phyloP scores from a whole-genome alignment of 2,888 invertebrate species.

The Ochlodes sylvanus region DNA sequence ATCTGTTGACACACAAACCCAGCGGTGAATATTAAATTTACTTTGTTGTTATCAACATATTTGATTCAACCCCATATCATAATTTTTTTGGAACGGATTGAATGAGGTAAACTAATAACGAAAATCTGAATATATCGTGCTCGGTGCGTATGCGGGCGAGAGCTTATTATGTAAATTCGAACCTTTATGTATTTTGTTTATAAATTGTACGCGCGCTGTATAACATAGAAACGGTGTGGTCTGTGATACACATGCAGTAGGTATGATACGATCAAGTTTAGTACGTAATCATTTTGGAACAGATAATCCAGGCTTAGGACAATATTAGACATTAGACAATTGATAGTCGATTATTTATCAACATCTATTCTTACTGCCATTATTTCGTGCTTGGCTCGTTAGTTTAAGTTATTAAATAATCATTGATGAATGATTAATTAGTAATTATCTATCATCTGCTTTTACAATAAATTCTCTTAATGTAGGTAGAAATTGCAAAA shows the following conservation, averaged over 20 bases:
- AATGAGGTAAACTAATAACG: conserved; percentile 74
- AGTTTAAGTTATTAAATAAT: too few species aligned
- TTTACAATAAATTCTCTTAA: too few species aligned
- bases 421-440: too few species aligned
- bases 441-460: too few species aligned
- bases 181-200: conserved; percentile 71
- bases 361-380: too few species aligned
- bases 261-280: background rate
- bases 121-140: conserved; percentile 67
- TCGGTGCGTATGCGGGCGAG: conserved; percentile 60
- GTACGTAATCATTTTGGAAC: background rate
- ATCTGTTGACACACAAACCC: conserved; percentile 52
- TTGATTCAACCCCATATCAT: conserved; percentile 56
- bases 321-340: too few species aligned
- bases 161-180: conserved; percentile 76
- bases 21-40: conserved; percentile 60
- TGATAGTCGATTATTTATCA: too few species aligned
- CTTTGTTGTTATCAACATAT: conserved; percentile 61
- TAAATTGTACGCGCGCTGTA: conserved; percentile 60
- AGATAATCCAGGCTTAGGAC: too few species aligned
- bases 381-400: too few species aligned
- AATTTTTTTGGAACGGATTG: conserved; percentile 63
- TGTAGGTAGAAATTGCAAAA: too few species aligned
- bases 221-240: conserved; percentile 36
- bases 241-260: conserved; percentile 20